Conservation (phyloP, 2,888 invertebrate species). For the Gasteruption jaculator region DNA sequence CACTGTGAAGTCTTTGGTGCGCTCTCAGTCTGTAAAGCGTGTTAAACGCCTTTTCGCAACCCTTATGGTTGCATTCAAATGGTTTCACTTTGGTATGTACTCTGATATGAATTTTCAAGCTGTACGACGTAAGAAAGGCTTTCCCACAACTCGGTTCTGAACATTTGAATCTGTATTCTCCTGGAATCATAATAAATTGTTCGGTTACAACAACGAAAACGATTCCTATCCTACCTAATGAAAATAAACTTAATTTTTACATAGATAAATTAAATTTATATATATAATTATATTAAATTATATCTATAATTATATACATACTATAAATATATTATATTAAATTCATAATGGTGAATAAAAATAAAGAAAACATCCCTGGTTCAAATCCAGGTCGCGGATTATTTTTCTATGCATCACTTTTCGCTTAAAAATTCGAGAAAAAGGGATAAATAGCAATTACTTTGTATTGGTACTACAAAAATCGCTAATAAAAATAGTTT, state of each 20-base stretch:
- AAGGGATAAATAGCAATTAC: not conserved
- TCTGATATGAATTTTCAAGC: conserved; percentile 88
- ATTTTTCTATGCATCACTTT: no score
- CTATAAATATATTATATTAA: no score
- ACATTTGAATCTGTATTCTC: conserved; percentile 92
- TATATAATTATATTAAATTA: not conserved
- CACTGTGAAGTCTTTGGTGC: conserved; percentile 88
- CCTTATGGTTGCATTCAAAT: conserved; percentile 76
- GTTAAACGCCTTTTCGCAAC: conserved; percentile 90
- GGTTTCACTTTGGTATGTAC: conserved; percentile 93
- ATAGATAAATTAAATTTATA: conserved; percentile 7
- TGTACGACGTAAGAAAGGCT: conserved; percentile 91
- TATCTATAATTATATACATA: no score
- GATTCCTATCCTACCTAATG: no score
- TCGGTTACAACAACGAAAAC: no score
- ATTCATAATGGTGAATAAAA: no score
- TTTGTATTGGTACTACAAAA: no score
- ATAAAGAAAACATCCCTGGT: no score
- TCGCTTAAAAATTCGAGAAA: no score
- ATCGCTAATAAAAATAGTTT: no score
- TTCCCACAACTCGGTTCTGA: conserved; percentile 83
- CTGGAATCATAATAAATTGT: conserved; percentile 59
- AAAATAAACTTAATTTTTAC: no score
- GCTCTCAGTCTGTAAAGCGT: conserved; percentile 88
- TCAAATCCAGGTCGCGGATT: no score